phyloP scores from a whole-genome alignment of 2,113 vertebrate species.

The Xerus inauris region DNA sequence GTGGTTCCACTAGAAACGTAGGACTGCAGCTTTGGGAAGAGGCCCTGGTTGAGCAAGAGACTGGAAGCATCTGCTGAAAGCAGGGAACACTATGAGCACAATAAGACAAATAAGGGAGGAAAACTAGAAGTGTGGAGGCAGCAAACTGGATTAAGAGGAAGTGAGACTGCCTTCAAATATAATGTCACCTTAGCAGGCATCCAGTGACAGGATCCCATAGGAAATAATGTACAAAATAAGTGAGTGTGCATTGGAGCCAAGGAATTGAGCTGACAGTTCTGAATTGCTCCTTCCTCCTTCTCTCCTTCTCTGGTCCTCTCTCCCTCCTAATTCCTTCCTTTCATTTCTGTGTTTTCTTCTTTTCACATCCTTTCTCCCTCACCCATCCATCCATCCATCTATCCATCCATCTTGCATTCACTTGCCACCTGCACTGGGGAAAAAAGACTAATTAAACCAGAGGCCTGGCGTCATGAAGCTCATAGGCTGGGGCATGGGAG shows the following conservation, averaged over 20 bases:
- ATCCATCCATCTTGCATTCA: neutral
- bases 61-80: neutral
- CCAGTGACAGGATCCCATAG: neutral
- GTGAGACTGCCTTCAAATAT: neutral
- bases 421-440: neutral
- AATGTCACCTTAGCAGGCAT: neutral
- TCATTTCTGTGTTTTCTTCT: too few species aligned
- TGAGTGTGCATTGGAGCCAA: neutral
- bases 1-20: neutral
- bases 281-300: neutral
- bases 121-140: neutral
- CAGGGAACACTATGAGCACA: neutral
- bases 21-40: neutral
- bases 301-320: neutral
- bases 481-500: neutral
- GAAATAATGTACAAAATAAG: neutral
- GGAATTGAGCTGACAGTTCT: neutral
- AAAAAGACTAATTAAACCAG: neutral
- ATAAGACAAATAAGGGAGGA: neutral
- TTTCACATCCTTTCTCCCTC: neutral
- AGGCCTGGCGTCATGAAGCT: neutral
- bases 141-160: neutral
- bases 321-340: neutral
- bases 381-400: neutral
- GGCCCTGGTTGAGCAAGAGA: neutral